These are phyloP conservation scores for Branchipolynoe longqiensis DNA, from an alignment of 2,888 invertebrate species.

Conservation along the genomic window DNA sequence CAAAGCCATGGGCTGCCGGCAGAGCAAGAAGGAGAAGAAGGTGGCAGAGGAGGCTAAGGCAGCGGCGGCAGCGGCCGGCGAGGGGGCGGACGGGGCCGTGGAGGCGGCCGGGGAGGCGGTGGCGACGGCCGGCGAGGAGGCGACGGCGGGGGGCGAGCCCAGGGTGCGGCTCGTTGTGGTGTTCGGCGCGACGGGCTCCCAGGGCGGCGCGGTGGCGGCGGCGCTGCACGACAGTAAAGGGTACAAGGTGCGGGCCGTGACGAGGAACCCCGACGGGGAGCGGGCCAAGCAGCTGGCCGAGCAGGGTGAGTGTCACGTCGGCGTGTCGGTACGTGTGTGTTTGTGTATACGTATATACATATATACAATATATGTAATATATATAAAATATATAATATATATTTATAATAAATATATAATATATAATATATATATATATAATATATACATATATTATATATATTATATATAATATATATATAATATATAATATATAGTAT, in stretches of 20 bases:
- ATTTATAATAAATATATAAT: no score
- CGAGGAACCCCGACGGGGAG: conserved; percentile 74
- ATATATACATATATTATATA: no score
- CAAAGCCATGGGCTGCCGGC: conserved; percentile 61
- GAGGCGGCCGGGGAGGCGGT: conserved; percentile 12
- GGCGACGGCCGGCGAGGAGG: conserved; percentile 26
- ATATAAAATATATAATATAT: no score
- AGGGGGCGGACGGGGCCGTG: neutral
- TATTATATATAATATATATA: no score
- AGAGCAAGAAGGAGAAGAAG: conserved; percentile 58
- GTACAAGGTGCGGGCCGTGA: conserved; percentile 75
- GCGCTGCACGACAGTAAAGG: conserved; percentile 70
- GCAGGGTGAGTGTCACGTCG: conserved; percentile 70
- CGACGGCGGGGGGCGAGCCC: neutral
- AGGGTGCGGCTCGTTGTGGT: conserved; percentile 70
- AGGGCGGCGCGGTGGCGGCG: conserved; percentile 76
- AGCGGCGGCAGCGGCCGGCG: conserved; percentile 26
- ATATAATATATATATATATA: no score
- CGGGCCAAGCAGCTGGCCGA: conserved; percentile 73
- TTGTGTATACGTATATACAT: no score
- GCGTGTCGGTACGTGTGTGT: no score
- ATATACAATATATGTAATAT: no score
- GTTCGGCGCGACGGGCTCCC: conserved; percentile 77
- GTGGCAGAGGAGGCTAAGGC: conserved; percentile 21
- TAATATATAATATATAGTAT: no score